Conservation (phyloP, 2,113 vertebrate genomes). For the Cercopithecus mona region DNA sequence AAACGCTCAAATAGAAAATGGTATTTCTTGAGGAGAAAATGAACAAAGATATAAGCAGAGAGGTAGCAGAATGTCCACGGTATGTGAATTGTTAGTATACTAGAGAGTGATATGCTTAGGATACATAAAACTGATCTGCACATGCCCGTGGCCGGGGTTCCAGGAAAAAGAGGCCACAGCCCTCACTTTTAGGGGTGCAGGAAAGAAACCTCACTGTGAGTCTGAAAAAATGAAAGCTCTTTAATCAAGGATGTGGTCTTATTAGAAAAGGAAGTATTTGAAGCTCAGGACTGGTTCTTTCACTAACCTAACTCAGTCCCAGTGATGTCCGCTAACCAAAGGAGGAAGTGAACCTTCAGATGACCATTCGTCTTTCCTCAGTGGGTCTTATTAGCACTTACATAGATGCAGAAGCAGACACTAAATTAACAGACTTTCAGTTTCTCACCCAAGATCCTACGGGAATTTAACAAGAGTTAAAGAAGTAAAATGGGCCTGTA, state of each 20-base stretch:
- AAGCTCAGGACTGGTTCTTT: neutral
- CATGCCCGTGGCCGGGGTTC: rapidly evolving
- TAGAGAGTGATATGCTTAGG: neutral
- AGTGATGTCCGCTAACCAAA: neutral
- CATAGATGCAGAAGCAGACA: neutral
- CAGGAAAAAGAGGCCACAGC: neutral
- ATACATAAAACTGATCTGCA: neutral
- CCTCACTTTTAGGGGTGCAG: neutral
- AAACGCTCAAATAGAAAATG: neutral
- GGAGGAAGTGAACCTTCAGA: neutral
- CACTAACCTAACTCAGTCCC: neutral
- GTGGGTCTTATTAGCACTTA: neutral
- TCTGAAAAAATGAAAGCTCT: neutral
- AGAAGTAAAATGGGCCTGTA: neutral
- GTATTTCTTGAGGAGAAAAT: neutral
- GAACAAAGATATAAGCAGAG: neutral
- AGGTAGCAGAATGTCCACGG: neutral
- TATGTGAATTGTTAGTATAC: neutral
- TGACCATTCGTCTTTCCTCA: neutral
- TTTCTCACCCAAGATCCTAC: neutral
- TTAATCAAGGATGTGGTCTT: neutral
- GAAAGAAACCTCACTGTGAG: neutral
- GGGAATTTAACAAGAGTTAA: neutral
- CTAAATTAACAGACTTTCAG: rapidly evolving
- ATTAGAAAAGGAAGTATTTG: neutral